Evolutionary conservation across 2,113 vertebrate species (phyloP).

Genomic region (Pseudolaguvia tuberculata): DNA sequence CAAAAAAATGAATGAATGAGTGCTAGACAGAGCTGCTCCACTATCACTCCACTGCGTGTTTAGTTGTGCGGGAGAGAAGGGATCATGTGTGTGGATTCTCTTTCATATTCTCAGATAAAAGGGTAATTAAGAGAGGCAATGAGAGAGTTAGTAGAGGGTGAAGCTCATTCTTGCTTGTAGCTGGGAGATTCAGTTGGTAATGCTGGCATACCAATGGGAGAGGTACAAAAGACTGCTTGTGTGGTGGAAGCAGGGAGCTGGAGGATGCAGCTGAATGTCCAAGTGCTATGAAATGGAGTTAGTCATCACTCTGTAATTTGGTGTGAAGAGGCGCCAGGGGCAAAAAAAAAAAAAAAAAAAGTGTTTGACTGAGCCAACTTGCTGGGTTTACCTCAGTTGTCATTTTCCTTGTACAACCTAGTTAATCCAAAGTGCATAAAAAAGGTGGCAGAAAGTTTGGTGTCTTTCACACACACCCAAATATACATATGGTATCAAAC

Average conservation of each 20-base stretch:
- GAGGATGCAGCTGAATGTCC: conserved; percentile 50
- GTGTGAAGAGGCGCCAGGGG: conserved; percentile 41
- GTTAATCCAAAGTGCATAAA: conserved; percentile 26
- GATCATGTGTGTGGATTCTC: conserved; percentile 1
- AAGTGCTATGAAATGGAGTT: conserved; percentile 44
- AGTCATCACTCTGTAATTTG: conserved; percentile 57
- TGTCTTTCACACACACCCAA: background rate
- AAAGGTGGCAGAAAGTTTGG: conserved; percentile 35
- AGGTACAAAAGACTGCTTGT: conserved; percentile 49
- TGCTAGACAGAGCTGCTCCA: no score
- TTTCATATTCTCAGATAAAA: conserved; percentile 26
- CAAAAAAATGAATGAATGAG: no score
- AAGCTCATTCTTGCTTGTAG: conserved; percentile 26
- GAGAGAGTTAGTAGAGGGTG: conserved; percentile 10
- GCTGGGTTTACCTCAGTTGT: conserved; percentile 33
- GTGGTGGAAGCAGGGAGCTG: conserved; percentile 35
- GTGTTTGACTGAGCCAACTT: conserved; percentile 31
- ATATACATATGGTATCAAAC: no score
- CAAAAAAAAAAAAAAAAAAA: conserved; percentile 31
- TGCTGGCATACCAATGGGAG: conserved; percentile 47
- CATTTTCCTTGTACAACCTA: conserved; percentile 32
- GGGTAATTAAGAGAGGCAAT: conserved; percentile 17
- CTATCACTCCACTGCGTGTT: no score
- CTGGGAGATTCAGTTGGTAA: conserved; percentile 35
- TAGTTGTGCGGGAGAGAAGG: no score